Evolutionary conservation across 2,113 vertebrate genomes (phyloP).

Genomic region (Malurus alboscapulatus): DNA sequence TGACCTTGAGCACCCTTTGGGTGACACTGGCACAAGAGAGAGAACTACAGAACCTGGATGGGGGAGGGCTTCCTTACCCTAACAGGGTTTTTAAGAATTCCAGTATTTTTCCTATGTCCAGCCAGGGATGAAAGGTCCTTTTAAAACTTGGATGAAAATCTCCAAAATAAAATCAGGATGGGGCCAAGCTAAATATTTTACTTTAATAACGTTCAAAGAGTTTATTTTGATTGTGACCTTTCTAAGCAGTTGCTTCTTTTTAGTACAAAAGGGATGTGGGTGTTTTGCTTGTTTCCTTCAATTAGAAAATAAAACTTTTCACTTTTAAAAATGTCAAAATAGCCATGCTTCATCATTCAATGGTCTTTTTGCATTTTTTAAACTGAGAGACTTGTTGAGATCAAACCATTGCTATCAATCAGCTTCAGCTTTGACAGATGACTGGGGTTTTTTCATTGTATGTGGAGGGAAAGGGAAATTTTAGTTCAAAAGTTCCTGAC

Average conservation of each 20-base stretch:
- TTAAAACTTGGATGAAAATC: constrained; percentile 30
- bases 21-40: background rate
- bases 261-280: background rate
- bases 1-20: background rate
- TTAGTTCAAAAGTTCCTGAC: background rate
- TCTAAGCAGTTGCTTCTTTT: constrained; percentile 22
- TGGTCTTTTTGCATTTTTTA: background rate
- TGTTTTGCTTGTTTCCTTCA: constrained; percentile 41
- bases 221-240: constrained; percentile 34
- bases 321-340: constrained; percentile 31
- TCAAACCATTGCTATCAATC: constrained; percentile 11
- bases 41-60: background rate
- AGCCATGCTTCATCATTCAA: background rate
- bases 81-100: background rate
- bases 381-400: background rate
- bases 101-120: constrained; percentile 20
- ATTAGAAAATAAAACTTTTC: constrained; percentile 49
- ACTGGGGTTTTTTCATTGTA: background rate
- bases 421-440: background rate
- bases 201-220: constrained; percentile 61
- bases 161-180: constrained; percentile 36
- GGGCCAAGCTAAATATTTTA: constrained; percentile 62
- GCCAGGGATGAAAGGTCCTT: constrained; percentile 7
- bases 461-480: background rate
- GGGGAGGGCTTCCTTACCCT: background rate